Base-by-base conservation (phyloP, 2,888 invertebrate species). In the Drosophila paracracens region DNA sequence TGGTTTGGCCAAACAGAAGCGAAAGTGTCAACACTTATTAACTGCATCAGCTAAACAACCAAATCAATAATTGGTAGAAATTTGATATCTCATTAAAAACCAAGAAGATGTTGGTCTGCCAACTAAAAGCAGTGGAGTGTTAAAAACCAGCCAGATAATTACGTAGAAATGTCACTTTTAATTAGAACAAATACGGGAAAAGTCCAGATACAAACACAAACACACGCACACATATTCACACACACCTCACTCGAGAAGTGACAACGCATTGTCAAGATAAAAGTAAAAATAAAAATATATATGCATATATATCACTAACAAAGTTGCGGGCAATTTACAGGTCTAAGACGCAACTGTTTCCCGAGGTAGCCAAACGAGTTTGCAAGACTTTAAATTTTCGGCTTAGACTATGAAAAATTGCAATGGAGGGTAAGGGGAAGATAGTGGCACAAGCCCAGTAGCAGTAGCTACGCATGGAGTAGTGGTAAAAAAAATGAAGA, bases 161-260 rank as follows among this genome's bases (percentile, higher is more conserved):
- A 91, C 80, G 82, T 73, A 74, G 92, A 88, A 89, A 89, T 91
- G 91, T 91, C 92, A 84, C 68, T 82, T 83, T 83, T 88, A 89
- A 91, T 91, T 92, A 91, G 87, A 92, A 81, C 75, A 77, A 79
- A 82, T 77, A 66, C 63, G 70, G 60, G 59, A 76, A 80, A 36
- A 65, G 59, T 65, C 33, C 38, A 60, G 59, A 69, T 54, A 65
- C 31, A 57, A 36, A 52, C 29, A 16, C 21, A 52, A 27, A 57
- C 53, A 54, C 61, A 51, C 38, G 52, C 29, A 48, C 40, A 54
- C 46, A 54, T 27, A 57, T 13, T 6, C 18, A 31, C n/a, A 56
- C 51, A 63, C 54, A 57, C 43, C 38, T 46, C 60, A 56, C 52
- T 58, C 40, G 48, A 54, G 29, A 60, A 72, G 71, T 60, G 66